phyloP scores from a whole-genome alignment of 1,140 invertebrate genomes.

The Sycophila sp. region DNA sequence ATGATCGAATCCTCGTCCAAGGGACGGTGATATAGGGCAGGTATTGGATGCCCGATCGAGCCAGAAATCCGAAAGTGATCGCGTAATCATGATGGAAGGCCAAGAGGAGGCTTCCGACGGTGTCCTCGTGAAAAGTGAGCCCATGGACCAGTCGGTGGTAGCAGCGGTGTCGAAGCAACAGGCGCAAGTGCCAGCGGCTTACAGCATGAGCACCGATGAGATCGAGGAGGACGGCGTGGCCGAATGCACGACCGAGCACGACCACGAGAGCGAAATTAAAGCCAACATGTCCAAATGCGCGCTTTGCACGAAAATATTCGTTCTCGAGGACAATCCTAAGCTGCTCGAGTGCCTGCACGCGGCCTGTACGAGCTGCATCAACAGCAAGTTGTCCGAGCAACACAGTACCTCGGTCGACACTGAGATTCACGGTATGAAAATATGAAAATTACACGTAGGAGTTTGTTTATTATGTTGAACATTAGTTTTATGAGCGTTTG shows the following conservation, averaged over 20 bases:
- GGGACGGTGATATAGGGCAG: background rate
- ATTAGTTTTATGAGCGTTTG: no score
- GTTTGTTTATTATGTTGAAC: no score
- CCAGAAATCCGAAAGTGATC: background rate
- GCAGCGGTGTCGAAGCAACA: background rate
- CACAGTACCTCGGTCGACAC: slow-evolving; percentile 64
- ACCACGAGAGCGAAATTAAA: slow-evolving; percentile 60
- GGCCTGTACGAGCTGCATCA: slow-evolving; percentile 80
- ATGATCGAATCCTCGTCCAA: no score
- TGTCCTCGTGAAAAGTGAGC: slow-evolving; percentile 20
- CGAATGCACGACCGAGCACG: slow-evolving; percentile 66
- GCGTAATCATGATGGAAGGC: no score
- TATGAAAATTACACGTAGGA: no score
- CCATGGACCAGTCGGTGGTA: background rate
- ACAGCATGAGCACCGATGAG: slow-evolving; percentile 34
- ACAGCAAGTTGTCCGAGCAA: slow-evolving; percentile 73
- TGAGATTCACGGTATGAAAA: slow-evolving; percentile 50
- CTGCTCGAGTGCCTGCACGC: slow-evolving; percentile 88
- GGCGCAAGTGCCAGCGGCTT: background rate
- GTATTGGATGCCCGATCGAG: background rate
- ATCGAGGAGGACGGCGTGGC: slow-evolving; percentile 57
- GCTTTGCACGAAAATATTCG: slow-evolving; percentile 74
- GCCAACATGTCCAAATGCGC: slow-evolving; percentile 70
- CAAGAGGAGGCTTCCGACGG: background rate
- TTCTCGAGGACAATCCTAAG: slow-evolving; percentile 75